Base-by-base conservation (phyloP, 2,888 invertebrate species). In the Troilus luridus region DNA sequence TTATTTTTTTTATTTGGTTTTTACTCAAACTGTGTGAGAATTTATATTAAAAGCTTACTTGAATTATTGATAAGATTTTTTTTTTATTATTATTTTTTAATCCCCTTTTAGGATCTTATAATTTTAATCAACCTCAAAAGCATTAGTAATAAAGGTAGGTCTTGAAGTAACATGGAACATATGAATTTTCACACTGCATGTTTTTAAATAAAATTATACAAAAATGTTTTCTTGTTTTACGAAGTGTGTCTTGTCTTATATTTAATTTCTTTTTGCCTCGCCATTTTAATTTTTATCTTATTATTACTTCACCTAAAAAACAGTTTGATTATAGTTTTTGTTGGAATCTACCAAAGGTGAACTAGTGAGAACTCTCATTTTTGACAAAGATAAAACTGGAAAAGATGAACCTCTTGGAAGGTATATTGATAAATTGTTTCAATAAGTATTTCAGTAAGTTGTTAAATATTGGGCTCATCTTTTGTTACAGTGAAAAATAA, bases 371-470 rank as follows among this genome's bases (percentile, higher is more conserved):
- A 94, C 97, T 94, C 95, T 97, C 94, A 96, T 98, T 93, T 98
- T 96, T 96, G 98, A 99, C 96, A 97, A 98, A 96, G 98, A 99
- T 95, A 97, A 97, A 94, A 96, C 97, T 93, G 97, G 97, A 94
- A 96, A 97, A 94, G 98, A 99, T 95, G 99, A 99, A 95, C 96
- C 96, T 93, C 96, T 99, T 93, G 99, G 99, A 96, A 98, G 98
- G 98, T 97, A 93, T 89, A 90, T 90, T 88, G n/a, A 81, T 88
- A 11, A 62, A 81, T 90, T 77, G 59, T 67, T 60, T 81, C n/a
- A 90, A 58, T 90, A 81, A 88, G 88, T 58, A 41, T 41, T 41
- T 41, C 41, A 41, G 41, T 91, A 67, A 67, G 62, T 88, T 88
- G 62, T 88, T 88, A 54, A 64, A 88, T 88, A 77, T 56, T 90